phyloP scores from a whole-genome alignment of 1,140 invertebrate genomes.

The Drosophila leontia region DNA sequence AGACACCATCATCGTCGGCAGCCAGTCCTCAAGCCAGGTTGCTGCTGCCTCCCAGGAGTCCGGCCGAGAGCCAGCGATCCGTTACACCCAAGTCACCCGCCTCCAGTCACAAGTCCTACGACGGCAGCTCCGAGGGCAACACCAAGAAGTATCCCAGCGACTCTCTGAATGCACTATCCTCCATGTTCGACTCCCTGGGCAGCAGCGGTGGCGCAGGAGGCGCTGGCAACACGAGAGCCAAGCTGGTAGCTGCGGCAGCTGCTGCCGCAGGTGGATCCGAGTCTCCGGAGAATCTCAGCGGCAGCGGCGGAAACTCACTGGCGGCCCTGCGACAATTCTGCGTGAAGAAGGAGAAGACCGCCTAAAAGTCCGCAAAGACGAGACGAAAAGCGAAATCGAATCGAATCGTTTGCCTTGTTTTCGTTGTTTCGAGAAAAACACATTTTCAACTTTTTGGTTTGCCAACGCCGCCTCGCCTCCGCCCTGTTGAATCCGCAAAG shows the following conservation, averaged over 20 bases:
- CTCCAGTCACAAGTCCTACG: conserved; percentile 85
- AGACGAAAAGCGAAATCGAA: conserved; percentile 45
- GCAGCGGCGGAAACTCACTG: conserved; percentile 69
- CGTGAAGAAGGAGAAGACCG: conserved; percentile 84
- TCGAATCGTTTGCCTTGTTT: conserved; percentile 71
- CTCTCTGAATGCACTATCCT: conserved; percentile 93
- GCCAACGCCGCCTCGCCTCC: conserved; percentile 42
- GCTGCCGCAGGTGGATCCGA: conserved; percentile 43
- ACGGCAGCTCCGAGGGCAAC: conserved; percentile 86
- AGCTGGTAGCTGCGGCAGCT: conserved; percentile 58
- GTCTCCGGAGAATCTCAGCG: conserved; percentile 75
- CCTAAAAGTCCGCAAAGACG: conserved; percentile 59
- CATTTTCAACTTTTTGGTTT: conserved; percentile 79
- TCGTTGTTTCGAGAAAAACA: conserved; percentile 77
- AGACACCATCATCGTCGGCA: conserved; percentile 40
- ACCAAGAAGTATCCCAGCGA: conserved; percentile 86
- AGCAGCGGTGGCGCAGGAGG: conserved; percentile 44
- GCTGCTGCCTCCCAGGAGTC: conserved; percentile 83
- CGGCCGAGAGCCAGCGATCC: conserved; percentile 88
- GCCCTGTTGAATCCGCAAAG: conserved; percentile 15
- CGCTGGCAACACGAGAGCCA: conserved; percentile 59
- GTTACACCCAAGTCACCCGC: conserved; percentile 90
- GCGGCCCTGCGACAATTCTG: conserved; percentile 83
- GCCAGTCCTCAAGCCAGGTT: conserved; percentile 54
- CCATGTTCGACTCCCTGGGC: conserved; percentile 91